Base-by-base conservation (phyloP, 1,140 invertebrate genomes). In the Drosophila ercepeae region DNA sequence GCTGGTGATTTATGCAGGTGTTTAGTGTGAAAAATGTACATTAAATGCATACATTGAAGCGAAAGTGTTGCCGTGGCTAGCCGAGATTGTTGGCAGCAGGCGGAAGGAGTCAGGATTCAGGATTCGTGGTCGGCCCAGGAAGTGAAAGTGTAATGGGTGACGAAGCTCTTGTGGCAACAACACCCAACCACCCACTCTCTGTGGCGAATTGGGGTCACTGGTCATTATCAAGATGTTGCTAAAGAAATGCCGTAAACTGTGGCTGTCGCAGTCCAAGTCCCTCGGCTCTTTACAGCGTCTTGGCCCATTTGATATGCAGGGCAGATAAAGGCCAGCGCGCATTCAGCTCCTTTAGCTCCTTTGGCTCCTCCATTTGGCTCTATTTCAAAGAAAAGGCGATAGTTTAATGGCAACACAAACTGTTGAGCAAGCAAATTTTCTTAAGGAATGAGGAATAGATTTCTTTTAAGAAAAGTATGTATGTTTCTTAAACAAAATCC, bases 1-100 rank as follows among this genome's bases (percentile, higher is more conserved):
- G 79, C 76, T 70, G 81, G 82, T 86, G 82, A 86, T 88, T 86
- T 86, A 86, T 86, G 82, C 82, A 88, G 63, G 82, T 88, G 82
- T 88, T 86, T 82, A 82, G 82, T 86, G 82, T 86, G 77, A 88
- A 86, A 86, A 86, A 81, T 86, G 49, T 69, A 63, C 73, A 86
- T 86, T 86, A 88, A 88, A 88, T 88, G 73, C 76, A 75, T 63
- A 75, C 64, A 68, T 53, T 49, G 53, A 42, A 78, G 76, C 61
- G 81, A 84, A 84, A 84, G 81, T 81, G 81, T 84, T 71, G 75
- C 57, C 70, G 51, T 60, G 63, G 39, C 39, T 8, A 9, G 18
- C 39, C 39, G 16, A 42, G 69, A 81, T 64, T 44, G 32, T 27
- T 41, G 42, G 21, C n/a, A 11, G 32, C 23, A 13, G 39, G 16